phyloP scores from a whole-genome alignment of 1,140 invertebrate genomes.

The Drosophila burlai region DNA sequence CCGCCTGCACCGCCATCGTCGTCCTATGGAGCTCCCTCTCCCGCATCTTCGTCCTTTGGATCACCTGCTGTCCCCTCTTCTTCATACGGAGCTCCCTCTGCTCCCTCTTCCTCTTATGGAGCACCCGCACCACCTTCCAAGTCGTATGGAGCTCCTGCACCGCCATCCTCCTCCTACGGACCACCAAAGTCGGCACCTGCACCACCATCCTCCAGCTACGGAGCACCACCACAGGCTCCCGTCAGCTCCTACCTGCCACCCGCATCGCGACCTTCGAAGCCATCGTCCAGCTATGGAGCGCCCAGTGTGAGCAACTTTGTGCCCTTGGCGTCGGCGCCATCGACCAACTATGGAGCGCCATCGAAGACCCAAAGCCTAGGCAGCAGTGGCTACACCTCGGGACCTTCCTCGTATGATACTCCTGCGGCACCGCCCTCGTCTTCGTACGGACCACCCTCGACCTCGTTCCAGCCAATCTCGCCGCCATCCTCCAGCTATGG shows the following conservation, averaged over 20 bases:
- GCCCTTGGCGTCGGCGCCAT: constrained; percentile 74
- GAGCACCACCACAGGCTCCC: constrained; percentile 67
- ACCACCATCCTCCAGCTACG: constrained; percentile 84
- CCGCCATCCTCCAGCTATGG: constrained; percentile 49
- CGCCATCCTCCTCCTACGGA: constrained; percentile 60
- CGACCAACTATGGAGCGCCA: constrained; percentile 81
- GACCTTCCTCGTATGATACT: constrained; percentile 57
- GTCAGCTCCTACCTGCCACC: constrained; percentile 69
- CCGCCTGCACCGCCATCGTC: constrained; percentile 10
- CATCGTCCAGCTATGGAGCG: constrained; percentile 74
- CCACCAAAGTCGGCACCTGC: constrained; percentile 65
- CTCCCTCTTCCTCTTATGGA: constrained; percentile 85
- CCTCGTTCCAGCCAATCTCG: constrained; percentile 72
- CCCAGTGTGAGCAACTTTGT: constrained; percentile 84
- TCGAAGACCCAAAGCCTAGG: constrained; percentile 69
- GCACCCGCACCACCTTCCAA: constrained; percentile 32
- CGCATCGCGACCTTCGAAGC: constrained; percentile 56
- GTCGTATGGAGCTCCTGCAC: constrained; percentile 72
- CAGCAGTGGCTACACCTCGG: constrained; percentile 71
- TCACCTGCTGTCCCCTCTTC: constrained; percentile 62
- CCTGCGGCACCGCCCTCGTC: constrained; percentile 70
- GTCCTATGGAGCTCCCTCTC: not conserved
- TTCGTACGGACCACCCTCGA: constrained; percentile 84
- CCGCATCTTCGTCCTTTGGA: constrained; percentile 26
- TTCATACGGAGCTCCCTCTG: constrained; percentile 79